phyloP scores from a whole-genome alignment of 2,113 vertebrate species.

The Thunnus thynnus region DNA sequence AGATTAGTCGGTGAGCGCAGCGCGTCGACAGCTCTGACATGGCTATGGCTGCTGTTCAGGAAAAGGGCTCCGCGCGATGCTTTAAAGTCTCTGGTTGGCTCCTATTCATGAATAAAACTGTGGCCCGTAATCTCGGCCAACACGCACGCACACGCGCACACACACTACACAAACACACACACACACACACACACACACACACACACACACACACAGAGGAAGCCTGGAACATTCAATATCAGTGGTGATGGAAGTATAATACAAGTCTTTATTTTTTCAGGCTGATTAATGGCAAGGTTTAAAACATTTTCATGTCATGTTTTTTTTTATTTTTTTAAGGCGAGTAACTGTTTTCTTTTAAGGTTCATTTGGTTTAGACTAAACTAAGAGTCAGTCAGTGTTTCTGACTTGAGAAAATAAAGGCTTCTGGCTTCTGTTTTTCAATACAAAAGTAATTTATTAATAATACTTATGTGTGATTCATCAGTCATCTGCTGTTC shows the following conservation, averaged over 20 bases:
- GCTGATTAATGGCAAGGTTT: conserved; percentile 69
- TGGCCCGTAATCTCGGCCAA: conserved; percentile 81
- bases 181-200: conserved; percentile 13
- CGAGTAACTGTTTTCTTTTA: conserved; percentile 41
- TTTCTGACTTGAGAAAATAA: background rate
- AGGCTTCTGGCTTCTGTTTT: background rate
- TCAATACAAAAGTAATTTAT: background rate
- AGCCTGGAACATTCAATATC: conserved; percentile 65
- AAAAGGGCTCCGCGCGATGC: conserved; percentile 76
- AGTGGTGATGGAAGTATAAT: conserved; percentile 62
- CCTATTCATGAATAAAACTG: conserved; percentile 85
- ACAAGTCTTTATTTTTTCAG: conserved; percentile 69
- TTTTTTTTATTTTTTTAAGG: conserved; percentile 33
- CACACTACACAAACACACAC: conserved; percentile 33
- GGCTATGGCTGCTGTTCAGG: conserved; percentile 91
- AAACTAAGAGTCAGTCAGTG: conserved; percentile 9
- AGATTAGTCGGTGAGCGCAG: conserved; percentile 92
- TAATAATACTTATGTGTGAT: background rate
- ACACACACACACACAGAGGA: conserved; percentile 21
- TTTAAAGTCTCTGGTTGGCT: conserved; percentile 82
- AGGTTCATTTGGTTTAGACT: conserved; percentile 28
- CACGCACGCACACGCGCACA: conserved; percentile 55
- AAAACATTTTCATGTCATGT: conserved; percentile 39
- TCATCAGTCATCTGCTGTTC: background rate
- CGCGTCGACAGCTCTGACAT: conserved; percentile 93